Conservation (phyloP, 2,113 vertebrate genomes). For the Pitta sordida region DNA sequence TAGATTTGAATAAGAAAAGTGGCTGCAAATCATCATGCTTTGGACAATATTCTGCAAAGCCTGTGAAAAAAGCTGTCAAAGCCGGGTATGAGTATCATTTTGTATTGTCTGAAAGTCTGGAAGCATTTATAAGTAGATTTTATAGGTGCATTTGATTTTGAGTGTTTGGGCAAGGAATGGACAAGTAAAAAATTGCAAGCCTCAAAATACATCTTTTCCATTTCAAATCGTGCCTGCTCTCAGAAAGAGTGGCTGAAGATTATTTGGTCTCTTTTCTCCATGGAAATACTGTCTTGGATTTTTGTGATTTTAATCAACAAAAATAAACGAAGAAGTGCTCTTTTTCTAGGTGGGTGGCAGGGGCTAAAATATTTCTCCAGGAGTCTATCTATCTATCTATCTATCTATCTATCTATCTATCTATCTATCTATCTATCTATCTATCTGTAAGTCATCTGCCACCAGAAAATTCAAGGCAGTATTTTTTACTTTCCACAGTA, state of each 20-base stretch:
- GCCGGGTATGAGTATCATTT: slow-evolving; percentile 3
- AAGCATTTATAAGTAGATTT: slow-evolving; percentile 38
- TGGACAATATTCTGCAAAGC: not conserved
- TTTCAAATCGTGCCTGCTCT: not conserved
- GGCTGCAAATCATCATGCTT: slow-evolving; percentile 1
- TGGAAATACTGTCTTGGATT: not conserved
- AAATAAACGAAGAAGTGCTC: not conserved
- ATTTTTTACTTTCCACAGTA: not conserved
- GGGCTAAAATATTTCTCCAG: not conserved
- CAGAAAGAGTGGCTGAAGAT: not conserved
- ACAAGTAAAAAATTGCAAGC: not conserved
- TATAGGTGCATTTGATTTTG: not conserved
- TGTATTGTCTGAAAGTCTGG: slow-evolving; percentile 43
- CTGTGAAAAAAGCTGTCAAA: slow-evolving; percentile 12
- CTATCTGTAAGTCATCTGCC: not conserved
- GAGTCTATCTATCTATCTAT: not conserved
- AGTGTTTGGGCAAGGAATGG: not conserved
- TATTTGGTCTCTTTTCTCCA: not conserved
- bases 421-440: not conserved
- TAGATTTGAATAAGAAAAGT: slow-evolving; percentile 13
- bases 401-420: too few species aligned
- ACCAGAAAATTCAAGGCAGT: not conserved
- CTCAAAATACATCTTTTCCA: not conserved
- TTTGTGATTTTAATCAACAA: not conserved
- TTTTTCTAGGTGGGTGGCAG: not conserved